A percentile compares a stretch with the other conserved stretches of the same genome.
These are phyloP conservation scores for Temnothorax nylanderi DNA, from an alignment of 1,140 invertebrate genomes.

Conservation along the genomic window DNA sequence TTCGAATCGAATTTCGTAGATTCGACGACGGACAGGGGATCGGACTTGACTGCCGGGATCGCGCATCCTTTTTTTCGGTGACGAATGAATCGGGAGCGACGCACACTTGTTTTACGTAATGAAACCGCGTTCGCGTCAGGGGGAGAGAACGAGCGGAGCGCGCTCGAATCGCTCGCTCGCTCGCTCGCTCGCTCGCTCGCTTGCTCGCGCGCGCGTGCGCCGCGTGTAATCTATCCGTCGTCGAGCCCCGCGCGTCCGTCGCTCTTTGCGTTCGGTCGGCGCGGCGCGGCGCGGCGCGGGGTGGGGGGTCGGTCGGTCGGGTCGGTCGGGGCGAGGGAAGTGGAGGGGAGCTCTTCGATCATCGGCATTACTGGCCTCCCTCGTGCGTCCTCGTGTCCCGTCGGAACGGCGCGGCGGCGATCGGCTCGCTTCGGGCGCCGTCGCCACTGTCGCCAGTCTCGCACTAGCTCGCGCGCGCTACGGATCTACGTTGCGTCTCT, in stretches of 20 bases:
- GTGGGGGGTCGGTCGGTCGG: slow-evolving; percentile 14
- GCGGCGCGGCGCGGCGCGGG: neutral
- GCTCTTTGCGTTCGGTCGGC: slow-evolving; percentile 34
- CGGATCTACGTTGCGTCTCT: slow-evolving; percentile 10
- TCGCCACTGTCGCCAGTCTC: neutral
- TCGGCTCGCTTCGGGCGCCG: slow-evolving; percentile 54
- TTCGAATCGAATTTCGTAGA: no score
- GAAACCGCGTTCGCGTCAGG: slow-evolving; percentile 68
- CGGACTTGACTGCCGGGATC: no score
- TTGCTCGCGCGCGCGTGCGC: slow-evolving; percentile 68
- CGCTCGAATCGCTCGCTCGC: slow-evolving; percentile 56
- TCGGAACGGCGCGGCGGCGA: slow-evolving; percentile 66
- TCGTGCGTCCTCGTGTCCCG: slow-evolving; percentile 65
- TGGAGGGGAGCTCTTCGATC: slow-evolving; percentile 66
- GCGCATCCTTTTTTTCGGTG: neutral
- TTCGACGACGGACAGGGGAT: no score
- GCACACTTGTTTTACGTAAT: slow-evolving; percentile 76
- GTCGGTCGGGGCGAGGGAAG: neutral
- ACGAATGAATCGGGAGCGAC: slow-evolving; percentile 48
- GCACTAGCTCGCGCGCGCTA: slow-evolving; percentile 29
- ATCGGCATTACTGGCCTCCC: slow-evolving; percentile 61
- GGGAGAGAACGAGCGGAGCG: slow-evolving; percentile 33
- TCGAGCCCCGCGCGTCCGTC: slow-evolving; percentile 42
- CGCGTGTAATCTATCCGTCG: slow-evolving; percentile 66
- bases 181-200: slow-evolving; percentile 51